These are phyloP conservation scores for Podotricha telesiphe DNA, from an alignment of 2,888 invertebrate genomes.

Conservation along the genomic window DNA sequence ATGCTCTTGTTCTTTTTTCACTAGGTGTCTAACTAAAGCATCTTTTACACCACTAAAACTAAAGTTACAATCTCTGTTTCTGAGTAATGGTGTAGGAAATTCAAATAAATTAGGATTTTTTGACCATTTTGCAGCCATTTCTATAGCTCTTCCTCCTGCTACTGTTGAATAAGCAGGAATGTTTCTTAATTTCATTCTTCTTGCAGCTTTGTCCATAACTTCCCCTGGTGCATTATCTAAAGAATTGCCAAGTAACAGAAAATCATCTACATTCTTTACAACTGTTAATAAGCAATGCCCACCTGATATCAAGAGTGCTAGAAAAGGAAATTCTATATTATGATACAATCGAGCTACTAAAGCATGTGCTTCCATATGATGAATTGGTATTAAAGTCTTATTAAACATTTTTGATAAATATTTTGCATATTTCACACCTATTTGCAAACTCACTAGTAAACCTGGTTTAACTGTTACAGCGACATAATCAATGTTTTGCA, in stretches of 20 bases:
- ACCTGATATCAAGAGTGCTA: conserved; percentile 95
- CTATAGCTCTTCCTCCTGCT: conserved; percentile 94
- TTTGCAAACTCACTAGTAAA: conserved; percentile 88
- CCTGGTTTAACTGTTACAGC: conserved; percentile 97
- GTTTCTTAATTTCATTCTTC: conserved; percentile 92
- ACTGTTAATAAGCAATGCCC: conserved; percentile 94
- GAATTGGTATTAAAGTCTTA: conserved; percentile 96
- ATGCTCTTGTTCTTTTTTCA: conserved; percentile 83
- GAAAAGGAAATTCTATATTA: conserved; percentile 91
- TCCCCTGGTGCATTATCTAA: conserved; percentile 97
- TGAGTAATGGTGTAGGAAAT: conserved; percentile 86
- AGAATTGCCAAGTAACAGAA: conserved; percentile 90
- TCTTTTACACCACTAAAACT: conserved; percentile 94
- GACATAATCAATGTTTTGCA: conserved; percentile 91
- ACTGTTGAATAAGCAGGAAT: conserved; percentile 88
- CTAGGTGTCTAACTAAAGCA: conserved; percentile 80
- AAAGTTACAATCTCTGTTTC: conserved; percentile 92
- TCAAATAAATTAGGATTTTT: conserved; percentile 86
- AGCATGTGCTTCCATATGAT: conserved; percentile 99
- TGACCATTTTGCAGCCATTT: conserved; percentile 88
- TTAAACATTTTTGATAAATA: conserved; percentile 85
- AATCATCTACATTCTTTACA: conserved; percentile 88
- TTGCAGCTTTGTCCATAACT: conserved; percentile 95
- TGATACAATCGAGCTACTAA: conserved; percentile 91
- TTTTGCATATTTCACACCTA: conserved; percentile 93